Conservation (phyloP, 2,113 vertebrate species). For the Anhinga anhinga region DNA sequence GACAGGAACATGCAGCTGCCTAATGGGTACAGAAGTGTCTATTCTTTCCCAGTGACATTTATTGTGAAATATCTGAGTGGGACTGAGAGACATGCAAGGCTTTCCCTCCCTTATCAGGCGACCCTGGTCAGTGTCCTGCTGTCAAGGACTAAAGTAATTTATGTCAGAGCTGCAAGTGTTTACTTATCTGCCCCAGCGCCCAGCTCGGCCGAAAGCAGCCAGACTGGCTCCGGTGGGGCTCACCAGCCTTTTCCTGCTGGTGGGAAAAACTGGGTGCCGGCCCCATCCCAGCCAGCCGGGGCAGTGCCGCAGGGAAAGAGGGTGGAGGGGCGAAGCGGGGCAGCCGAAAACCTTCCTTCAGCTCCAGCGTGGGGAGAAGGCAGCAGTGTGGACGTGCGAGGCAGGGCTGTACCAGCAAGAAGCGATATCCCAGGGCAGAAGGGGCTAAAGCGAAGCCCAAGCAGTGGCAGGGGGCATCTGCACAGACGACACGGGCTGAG, state of each 20-base stretch:
- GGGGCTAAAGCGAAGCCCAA: background rate
- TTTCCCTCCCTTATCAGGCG: slow-evolving; percentile 81
- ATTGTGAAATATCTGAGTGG: slow-evolving; percentile 77
- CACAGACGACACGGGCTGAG: accelerated
- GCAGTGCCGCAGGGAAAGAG: background rate
- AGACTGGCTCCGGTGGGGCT: slow-evolving; percentile 79
- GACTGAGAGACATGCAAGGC: slow-evolving; percentile 70
- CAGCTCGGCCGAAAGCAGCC: slow-evolving; percentile 76
- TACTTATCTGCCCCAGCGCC: slow-evolving; percentile 85
- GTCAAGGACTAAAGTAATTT: slow-evolving; percentile 90
- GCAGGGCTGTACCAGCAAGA: background rate
- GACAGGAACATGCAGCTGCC: slow-evolving; percentile 74
- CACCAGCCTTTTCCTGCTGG: slow-evolving; percentile 70
- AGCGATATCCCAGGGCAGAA: background rate
- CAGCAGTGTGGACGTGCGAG: accelerated
- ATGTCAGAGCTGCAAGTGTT: slow-evolving; percentile 86
- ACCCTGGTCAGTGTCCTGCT: slow-evolving; percentile 90
- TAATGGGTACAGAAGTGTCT: slow-evolving; percentile 78
- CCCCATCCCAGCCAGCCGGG: background rate
- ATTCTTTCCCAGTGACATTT: slow-evolving; percentile 75
- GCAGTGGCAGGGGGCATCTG: background rate
- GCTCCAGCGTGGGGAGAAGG: accelerated
- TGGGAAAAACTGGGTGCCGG: slow-evolving; percentile 35
- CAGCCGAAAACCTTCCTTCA: background rate
- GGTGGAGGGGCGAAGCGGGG: background rate